Conservation (phyloP, 2,113 vertebrate species). For the Corydoras maculifer region DNA sequence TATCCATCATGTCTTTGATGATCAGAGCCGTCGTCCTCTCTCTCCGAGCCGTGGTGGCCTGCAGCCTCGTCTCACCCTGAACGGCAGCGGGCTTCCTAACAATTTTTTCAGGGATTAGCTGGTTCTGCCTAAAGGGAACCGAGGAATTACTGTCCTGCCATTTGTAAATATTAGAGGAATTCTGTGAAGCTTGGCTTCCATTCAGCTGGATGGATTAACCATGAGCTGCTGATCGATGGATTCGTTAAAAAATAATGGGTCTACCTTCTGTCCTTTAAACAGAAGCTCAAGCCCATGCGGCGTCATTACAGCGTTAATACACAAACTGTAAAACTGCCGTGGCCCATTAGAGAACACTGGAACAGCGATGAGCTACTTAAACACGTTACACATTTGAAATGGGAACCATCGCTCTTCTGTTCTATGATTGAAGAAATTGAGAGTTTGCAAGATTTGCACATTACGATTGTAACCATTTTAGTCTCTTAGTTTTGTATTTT, state of each 20-base stretch:
- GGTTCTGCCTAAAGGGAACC: constrained; percentile 63
- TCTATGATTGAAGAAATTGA: too few relatives aligned
- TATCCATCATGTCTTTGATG: constrained; percentile 17
- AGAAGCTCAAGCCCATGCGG: not conserved
- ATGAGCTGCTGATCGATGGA: constrained; percentile 36
- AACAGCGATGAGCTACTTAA: too few relatives aligned
- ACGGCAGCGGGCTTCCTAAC: constrained; percentile 27
- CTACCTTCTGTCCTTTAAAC: not conserved
- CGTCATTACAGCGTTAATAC: constrained; percentile 3
- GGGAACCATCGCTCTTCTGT: too few relatives aligned
- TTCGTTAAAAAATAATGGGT: constrained; percentile 41
- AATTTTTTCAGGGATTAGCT: constrained; percentile 58
- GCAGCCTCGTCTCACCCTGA: constrained; percentile 1
- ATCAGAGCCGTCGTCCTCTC: constrained; percentile 1
- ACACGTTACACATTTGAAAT: too few relatives aligned
- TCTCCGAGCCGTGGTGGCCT: not conserved
- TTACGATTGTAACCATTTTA: too few relatives aligned
- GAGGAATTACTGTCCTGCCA: constrained; percentile 57
- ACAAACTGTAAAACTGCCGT: constrained; percentile 33
- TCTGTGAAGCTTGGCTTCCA: constrained; percentile 50
- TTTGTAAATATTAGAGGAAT: constrained; percentile 66
- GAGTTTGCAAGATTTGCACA: too few relatives aligned
- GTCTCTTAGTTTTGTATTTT: too few relatives aligned
- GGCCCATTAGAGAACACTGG: too few relatives aligned
- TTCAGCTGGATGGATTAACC: constrained; percentile 55